Evolutionary conservation across 2,888 invertebrate species (phyloP).

Genomic region (Dusona sp.): DNA sequence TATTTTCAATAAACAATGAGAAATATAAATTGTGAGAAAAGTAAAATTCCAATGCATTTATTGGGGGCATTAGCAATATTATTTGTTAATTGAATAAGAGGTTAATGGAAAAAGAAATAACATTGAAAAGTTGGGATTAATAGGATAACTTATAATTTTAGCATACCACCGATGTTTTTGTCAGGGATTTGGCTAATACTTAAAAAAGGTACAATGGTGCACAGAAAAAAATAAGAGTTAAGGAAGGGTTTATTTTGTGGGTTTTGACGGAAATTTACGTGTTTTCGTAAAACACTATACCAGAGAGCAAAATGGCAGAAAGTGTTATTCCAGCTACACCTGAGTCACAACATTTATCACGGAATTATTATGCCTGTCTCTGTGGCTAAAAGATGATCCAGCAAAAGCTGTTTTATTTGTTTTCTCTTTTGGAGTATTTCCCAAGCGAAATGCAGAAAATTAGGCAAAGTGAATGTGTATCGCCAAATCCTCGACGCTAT

Average conservation of each 20-base stretch:
- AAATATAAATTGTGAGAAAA: no score
- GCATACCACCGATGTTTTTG: neutral
- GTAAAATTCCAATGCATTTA: no score
- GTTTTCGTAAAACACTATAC: neutral
- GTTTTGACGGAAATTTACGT: neutral
- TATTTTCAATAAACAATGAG: no score
- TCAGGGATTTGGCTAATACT: neutral
- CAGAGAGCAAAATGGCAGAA: neutral
- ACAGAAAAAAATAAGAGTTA: neutral
- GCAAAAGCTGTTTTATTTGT: neutral
- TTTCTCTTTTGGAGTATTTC: conserved; percentile 3
- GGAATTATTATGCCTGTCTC: conserved; percentile 47
- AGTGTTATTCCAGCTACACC: conserved; percentile 30
- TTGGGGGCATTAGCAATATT: no score
- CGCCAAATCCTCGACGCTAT: conserved; percentile 38
- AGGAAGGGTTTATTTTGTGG: neutral
- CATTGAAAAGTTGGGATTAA: neutral
- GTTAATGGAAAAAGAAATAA: neutral
- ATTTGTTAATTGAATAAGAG: neutral
- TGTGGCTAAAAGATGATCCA: conserved; percentile 33
- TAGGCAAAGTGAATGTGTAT: conserved; percentile 36
- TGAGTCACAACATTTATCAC: conserved; percentile 40
- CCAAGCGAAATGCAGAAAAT: conserved; percentile 40
- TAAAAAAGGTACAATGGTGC: neutral
- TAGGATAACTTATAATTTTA: neutral